Base-by-base conservation (phyloP, 53 echinoderm and acorn worm genomes). In the Luidia sarsii region DNA sequence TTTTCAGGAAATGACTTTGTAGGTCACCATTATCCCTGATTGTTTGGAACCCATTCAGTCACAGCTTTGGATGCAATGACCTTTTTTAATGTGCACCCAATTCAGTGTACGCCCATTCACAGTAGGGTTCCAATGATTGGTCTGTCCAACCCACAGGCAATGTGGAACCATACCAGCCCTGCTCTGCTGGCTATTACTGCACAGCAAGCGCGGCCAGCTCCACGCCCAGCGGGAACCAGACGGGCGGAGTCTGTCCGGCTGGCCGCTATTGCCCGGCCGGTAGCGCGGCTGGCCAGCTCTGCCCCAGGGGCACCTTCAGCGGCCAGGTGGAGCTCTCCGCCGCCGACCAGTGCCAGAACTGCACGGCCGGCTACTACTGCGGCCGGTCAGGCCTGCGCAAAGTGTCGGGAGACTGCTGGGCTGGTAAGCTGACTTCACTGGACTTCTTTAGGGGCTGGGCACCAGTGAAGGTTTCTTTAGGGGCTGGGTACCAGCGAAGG, bases 301-400 rank as follows among this genome's bases (percentile, higher is more conserved):
- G 97, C 65, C 97, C 93, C 39, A 93, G 88, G 68, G 97, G 97
- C 3, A 86, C 89, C 23, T 94, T 91, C 51, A 96, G 97, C 28
- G 94, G 89, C 22, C 85, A 91, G 84, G 45, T 84, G 11, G 92
- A 88, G 11, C 80, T 96, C 16, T 83, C 39, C 34, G 85, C 65
- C 1, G 83, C 88, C 7, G 25, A 45, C 3, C 88, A 96, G 53
- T 96, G 97, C 67, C 88, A 86, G 82, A 88, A 93, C 70, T 96
- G 97, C 80, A 96, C 97, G 0, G 92, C 88, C 33, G 97, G 97
- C 5, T 89, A 93, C 80, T 93, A 88, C 87, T 96, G 97, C 57
- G 80, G 85, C 28, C 65, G 90, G 2, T 80, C 90, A 28, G 96
- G 96, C 7, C 60, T 96, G 38, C 90, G 86, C 50, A 79, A 57